Base-by-base conservation (phyloP, 1,140 invertebrate species). In the Microplitis demolitor region DNA sequence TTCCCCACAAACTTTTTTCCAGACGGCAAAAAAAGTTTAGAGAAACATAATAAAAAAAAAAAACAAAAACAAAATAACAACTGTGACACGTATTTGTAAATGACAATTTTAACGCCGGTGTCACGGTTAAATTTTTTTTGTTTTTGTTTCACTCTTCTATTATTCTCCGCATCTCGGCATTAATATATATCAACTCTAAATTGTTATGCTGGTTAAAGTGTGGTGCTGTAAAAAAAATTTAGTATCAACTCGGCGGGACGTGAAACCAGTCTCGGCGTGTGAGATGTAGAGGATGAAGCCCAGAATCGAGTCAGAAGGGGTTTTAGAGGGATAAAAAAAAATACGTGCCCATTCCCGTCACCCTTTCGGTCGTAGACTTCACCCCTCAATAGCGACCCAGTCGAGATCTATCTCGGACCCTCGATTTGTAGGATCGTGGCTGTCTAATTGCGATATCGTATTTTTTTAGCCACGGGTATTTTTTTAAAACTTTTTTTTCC, bases 391-490 rank as follows among this genome's bases (percentile, higher is more conserved):
- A 53, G 54, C 13, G 74, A 34, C 45, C 24, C 24, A 24, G 24
- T 24, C 2, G 39, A 64, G 61, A 71, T 61, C 34, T 24, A 4
- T 13, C 37, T 45, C 39, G 39, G 51, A 68, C 70, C 69, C 45
- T 66, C 74, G 74, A 76, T 73, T 76, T 76, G 74, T 76, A 73
- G 63, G 58, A 76, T 73, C 71, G 68, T 68, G 74, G 61, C 77
- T 76, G 77, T 81, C 78, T 84, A 84, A 84, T 84, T 83, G 82
- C 78, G 78, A 81, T 83, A 82, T 85, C 82, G 77, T 50, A 45
- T 79, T 84, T 83, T 82, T 80, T 78, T 73, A 24, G 24, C 24
- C 39, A 9, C 39, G 39, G 39, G 39, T 45, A 9, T 11, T 45
- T 11, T 45, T 45, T 45, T 45, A 45, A 45, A 11, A 45, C 39